A percentile compares a stretch with the other conserved stretches of the same genome.
phyloP scores from a whole-genome alignment of 2,113 vertebrate genomes.

The Noturus placidus region DNA sequence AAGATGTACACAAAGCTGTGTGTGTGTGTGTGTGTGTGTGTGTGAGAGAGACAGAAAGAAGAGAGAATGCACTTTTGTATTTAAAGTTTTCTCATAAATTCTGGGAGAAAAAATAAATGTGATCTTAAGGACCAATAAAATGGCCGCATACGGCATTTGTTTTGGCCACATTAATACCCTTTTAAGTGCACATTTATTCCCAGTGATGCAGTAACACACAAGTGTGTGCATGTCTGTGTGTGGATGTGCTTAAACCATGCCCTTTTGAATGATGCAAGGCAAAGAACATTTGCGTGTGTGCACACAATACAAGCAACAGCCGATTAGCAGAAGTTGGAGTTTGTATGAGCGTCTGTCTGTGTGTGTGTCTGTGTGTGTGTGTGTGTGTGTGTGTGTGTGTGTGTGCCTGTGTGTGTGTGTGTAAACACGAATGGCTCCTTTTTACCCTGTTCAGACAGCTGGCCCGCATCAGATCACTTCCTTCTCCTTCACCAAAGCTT shows the following conservation, averaged over 20 bases:
- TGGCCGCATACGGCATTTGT: neutral
- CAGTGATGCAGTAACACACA: slow-evolving; percentile 24
- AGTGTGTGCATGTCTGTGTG: slow-evolving; percentile 40
- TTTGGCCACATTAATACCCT: slow-evolving; percentile 20
- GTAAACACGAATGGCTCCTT: neutral
- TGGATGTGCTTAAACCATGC: slow-evolving; percentile 1
- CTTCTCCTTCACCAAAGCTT: slow-evolving; percentile 39
- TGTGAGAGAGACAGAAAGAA: slow-evolving; percentile 17
- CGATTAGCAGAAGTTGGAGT: neutral
- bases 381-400: neutral
- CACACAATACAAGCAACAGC: slow-evolving; percentile 22
- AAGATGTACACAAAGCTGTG: neutral
- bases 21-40: neutral
- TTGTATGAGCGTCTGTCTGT: slow-evolving; percentile 12
- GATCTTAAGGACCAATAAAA: neutral
- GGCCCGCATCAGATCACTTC: slow-evolving; percentile 39
- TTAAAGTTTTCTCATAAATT: neutral
- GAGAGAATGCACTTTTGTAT: neutral
- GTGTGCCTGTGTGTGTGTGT: neutral
- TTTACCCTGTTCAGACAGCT: slow-evolving; percentile 36
- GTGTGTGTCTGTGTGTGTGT: slow-evolving; percentile 33
- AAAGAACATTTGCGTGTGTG: slow-evolving; percentile 20
- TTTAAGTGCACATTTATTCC: slow-evolving; percentile 10
- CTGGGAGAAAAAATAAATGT: neutral
- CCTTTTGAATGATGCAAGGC: slow-evolving; percentile 30